Base-by-base conservation (phyloP, 2,797 vertebrate species). In the Amniataba percoides region DNA sequence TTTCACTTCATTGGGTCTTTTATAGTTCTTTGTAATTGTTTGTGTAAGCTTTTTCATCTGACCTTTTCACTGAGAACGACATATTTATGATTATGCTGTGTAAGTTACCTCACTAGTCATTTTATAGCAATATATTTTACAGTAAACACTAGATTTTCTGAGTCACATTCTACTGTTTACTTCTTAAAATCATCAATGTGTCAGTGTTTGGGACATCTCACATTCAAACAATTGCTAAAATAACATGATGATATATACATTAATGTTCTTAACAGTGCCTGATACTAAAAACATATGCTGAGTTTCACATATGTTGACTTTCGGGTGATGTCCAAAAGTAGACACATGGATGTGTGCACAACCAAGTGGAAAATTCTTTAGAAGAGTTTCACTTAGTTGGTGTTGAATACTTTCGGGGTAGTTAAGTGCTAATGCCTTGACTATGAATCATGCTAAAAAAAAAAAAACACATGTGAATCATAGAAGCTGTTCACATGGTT, bases 391-490 rank as follows among this genome's bases (percentile, higher is more conserved):
- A 59, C 69, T 72, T 78, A 74, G 61, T 85, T 70, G 53, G 25
- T 62, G 4, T 62, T 34, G 46, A 52, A 10, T 60, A 21, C 56
- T 77, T 67, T 62, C 48, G 48, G 14, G 48, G 40, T 23, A 43
- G 4, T 62, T 23, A 36, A 61, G 52, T 71, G 19, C 51, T 57
- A 59, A 52, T 64, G 63, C 55, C 74, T 77, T 45, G 61, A 82
- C 70, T 85, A 43, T 83, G 60, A 77, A 25, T 77, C 43, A 70
- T 23, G 21, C 42, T 27, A 27, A 36, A 43, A 78, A 70, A 57
- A 60, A 70, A 64, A 60, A 78, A 31, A 31, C 27, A 36, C 65
- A 87, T 74, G 78, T 86, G 78, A 85, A 77, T 65, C 3, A 66
- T 23, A 69, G 1, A 56, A 53, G 3, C 4, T 74, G 48, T 81